These are phyloP conservation scores for Adelosebastes latens DNA, from an alignment of 2,797 vertebrate genomes.

Conservation along the genomic window DNA sequence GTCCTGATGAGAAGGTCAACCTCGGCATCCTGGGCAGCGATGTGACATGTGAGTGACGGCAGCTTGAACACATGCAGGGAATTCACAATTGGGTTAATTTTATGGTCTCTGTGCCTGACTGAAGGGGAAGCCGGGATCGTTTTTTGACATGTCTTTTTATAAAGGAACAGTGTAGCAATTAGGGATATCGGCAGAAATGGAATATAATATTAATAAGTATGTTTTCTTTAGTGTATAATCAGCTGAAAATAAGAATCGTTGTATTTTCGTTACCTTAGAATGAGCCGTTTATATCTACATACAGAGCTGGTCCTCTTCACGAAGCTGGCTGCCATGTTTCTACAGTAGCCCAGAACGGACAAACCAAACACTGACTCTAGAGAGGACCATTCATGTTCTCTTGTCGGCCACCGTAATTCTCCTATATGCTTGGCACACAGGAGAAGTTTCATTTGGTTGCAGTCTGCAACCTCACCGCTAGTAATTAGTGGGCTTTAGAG, in stretches of 20 bases:
- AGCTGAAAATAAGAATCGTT: too few species aligned
- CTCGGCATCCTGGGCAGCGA: background rate
- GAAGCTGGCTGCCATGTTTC: too few species aligned
- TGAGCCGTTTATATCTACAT: too few species aligned
- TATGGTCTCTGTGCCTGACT: background rate
- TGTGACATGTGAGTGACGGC: slow-evolving; percentile 34
- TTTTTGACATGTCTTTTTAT: background rate
- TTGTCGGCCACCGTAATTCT: too few species aligned
- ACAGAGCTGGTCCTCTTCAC: rapidly evolving
- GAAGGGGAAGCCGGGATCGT: background rate
- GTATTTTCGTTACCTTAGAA: too few species aligned
- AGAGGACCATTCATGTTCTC: too few species aligned
- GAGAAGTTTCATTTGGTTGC: too few species aligned
- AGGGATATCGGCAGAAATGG: background rate
- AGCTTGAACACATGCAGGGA: background rate
- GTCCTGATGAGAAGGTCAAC: slow-evolving; percentile 45
- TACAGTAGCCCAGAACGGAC: too few species aligned
- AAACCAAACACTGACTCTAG: too few species aligned
- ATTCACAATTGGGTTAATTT: slow-evolving; percentile 16
- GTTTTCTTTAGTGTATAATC: background rate
- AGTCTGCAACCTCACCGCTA: too few species aligned
- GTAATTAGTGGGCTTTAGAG: too few species aligned
- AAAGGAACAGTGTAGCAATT: background rate
- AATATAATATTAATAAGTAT: background rate
- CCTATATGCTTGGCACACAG: too few species aligned